Evolutionary conservation across 2,797 vertebrate genomes (phyloP).

Genomic region (Mionectes olivaceus): DNA sequence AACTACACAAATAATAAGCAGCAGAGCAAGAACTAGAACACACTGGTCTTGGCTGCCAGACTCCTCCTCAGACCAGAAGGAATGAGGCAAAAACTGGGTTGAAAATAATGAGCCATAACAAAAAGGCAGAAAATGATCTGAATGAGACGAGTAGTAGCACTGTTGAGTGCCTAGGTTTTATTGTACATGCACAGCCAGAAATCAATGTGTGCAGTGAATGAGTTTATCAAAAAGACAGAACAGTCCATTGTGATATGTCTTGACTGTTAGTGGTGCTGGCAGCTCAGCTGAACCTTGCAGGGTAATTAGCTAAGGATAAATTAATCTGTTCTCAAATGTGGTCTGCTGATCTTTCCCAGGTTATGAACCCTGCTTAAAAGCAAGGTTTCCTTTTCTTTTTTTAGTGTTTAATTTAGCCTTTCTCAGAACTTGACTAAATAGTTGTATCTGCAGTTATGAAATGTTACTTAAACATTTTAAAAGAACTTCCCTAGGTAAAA

Average conservation of each 20-base stretch:
- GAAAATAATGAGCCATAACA: slow-evolving; percentile 19
- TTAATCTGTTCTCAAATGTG: slow-evolving; percentile 45
- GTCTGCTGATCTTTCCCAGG: slow-evolving; percentile 22
- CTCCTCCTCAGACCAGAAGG: background rate
- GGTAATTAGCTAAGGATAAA: slow-evolving; percentile 64
- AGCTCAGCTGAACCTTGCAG: slow-evolving; percentile 33
- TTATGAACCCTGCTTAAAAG: background rate
- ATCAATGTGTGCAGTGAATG: slow-evolving; percentile 19
- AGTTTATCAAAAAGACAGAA: slow-evolving; percentile 42
- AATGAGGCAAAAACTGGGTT: background rate
- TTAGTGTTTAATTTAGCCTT: background rate
- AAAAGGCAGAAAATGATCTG: background rate
- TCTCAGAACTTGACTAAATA: background rate
- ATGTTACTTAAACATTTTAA: slow-evolving; percentile 12
- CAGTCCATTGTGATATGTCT: slow-evolving; percentile 33
- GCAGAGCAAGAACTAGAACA: background rate
- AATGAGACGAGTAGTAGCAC: background rate
- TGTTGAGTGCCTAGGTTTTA: slow-evolving; percentile 16
- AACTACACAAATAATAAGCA: background rate
- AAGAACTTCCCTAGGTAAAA: background rate
- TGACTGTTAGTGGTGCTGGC: slow-evolving; percentile 48
- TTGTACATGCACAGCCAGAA: slow-evolving; percentile 23
- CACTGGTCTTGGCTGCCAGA: background rate
- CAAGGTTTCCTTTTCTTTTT: background rate
- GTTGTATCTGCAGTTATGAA: background rate